phyloP scores from a whole-genome alignment of 2,797 vertebrate genomes.

The Sebastes vulpes region DNA sequence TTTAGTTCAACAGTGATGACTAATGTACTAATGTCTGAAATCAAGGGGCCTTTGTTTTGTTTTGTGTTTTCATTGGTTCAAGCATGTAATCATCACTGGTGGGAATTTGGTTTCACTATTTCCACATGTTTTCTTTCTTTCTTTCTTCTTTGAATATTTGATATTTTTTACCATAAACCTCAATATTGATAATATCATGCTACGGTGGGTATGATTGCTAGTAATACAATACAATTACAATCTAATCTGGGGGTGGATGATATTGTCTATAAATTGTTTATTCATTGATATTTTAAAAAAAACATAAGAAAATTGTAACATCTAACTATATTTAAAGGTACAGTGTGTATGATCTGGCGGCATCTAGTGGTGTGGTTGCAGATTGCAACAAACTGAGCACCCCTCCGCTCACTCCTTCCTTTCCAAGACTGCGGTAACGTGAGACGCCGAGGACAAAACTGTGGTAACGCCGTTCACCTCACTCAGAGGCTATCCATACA shows the following conservation, averaged over 20 bases:
- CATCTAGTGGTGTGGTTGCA: no score
- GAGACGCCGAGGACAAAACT: no score
- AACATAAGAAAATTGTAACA: not conserved
- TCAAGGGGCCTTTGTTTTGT: not conserved
- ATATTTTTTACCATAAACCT: not conserved
- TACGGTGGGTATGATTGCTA: not conserved
- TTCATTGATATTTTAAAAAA: not conserved
- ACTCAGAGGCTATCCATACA: no score
- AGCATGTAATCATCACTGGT: not conserved
- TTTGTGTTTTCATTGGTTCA: not conserved
- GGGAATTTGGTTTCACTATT: not conserved
- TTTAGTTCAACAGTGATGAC: slow-evolving; percentile 4
- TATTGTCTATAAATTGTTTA: not conserved
- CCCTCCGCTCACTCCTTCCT: no score
- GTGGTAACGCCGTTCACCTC: no score
- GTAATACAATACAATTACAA: not conserved
- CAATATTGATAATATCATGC: not conserved
- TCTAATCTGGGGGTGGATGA: no score
- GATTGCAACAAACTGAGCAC: no score
- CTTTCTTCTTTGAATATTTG: not conserved
- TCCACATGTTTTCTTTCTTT: not conserved
- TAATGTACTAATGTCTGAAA: slow-evolving; percentile 4
- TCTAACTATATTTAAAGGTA: no score
- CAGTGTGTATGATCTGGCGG: no score
- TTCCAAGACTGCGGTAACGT: no score